Evolutionary conservation across 1,140 invertebrate genomes (phyloP).

Genomic region (Ceratina calcarata): DNA sequence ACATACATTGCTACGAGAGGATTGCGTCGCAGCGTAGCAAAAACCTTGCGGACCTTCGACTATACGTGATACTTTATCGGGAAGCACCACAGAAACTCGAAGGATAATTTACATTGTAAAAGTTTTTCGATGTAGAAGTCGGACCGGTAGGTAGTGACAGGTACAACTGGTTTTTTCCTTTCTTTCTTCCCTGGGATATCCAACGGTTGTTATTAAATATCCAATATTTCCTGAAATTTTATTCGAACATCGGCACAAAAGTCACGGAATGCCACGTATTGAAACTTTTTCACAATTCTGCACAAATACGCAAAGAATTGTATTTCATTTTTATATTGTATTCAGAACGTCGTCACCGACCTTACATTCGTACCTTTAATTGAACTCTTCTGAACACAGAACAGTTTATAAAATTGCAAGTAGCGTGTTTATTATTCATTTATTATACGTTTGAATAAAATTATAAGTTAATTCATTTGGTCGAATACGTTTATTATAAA

Average conservation of each 20-base stretch:
- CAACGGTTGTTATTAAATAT: constrained; percentile 6
- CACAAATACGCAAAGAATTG: background rate
- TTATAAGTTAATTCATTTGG: too few species aligned
- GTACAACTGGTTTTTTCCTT: constrained; percentile 8
- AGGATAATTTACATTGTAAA: constrained; percentile 28
- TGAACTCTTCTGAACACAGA: too few species aligned
- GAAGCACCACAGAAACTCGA: constrained; percentile 1
- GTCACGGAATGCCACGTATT: background rate
- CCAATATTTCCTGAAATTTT: constrained; percentile 24
- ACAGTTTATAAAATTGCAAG: too few species aligned
- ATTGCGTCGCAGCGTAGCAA: background rate
- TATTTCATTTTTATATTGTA: too few species aligned
- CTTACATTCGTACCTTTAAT: too few species aligned
- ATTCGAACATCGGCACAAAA: constrained; percentile 7
- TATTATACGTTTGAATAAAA: too few species aligned
- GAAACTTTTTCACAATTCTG: background rate
- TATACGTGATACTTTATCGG: constrained; percentile 32
- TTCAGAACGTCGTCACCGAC: too few species aligned
- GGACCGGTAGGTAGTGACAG: constrained; percentile 16
- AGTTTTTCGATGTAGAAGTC: constrained; percentile 11
- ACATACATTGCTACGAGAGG: background rate
- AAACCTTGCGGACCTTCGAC: constrained; percentile 1
- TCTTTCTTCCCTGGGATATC: background rate
- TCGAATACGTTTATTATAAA: too few species aligned
- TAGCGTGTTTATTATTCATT: too few species aligned